These are phyloP conservation scores for Caiman crocodilus DNA, from an alignment of 2,797 vertebrate species.

Conservation along the genomic window DNA sequence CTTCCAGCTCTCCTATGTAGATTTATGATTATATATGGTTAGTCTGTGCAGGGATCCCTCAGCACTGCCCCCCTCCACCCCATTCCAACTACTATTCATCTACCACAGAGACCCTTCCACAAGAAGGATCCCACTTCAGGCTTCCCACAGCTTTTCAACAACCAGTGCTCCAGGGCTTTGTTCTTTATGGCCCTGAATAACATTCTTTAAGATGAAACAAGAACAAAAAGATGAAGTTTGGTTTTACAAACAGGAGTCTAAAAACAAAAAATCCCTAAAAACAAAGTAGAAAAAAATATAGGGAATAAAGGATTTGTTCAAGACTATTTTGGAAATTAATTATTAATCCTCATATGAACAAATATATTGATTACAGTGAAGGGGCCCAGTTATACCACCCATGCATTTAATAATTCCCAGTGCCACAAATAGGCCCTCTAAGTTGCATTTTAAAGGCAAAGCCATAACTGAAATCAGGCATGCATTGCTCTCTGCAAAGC, in stretches of 20 bases:
- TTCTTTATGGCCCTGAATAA: not conserved
- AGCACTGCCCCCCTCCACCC: not conserved
- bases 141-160: not conserved
- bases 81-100: not conserved
- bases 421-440: not conserved
- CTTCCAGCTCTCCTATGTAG: not conserved
- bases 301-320: not conserved
- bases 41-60: not conserved
- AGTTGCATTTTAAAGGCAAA: not conserved
- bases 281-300: no score
- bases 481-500: not conserved
- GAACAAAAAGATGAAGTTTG: not conserved
- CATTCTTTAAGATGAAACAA: not conserved
- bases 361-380: not conserved
- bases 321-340: not conserved
- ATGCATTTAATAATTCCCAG: not conserved
- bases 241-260: not conserved
- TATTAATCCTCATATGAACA: not conserved
- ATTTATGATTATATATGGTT: not conserved
- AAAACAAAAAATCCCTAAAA: not conserved
- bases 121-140: not conserved
- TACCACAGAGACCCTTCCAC: not conserved
- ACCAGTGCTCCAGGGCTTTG: not conserved
- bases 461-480: not conserved
- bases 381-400: not conserved